These are phyloP conservation scores for Euproctis similis DNA, from an alignment of 2,888 invertebrate species.

Conservation along the genomic window DNA sequence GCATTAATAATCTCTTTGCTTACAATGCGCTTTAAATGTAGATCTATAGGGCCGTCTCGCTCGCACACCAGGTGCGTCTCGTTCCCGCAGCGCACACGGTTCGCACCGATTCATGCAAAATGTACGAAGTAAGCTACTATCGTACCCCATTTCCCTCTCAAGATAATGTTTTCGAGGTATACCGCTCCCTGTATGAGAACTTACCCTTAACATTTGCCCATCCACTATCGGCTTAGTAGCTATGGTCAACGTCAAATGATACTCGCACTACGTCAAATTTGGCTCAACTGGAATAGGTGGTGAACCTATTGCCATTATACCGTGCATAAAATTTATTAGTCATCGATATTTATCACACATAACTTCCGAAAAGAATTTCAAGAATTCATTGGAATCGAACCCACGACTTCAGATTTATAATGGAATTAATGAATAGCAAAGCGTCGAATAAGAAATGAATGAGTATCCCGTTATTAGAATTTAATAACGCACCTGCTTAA, in stretches of 20 bases:
- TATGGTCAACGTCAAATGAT: slow-evolving; percentile 40
- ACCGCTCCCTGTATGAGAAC: slow-evolving; percentile 17
- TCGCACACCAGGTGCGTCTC: slow-evolving; percentile 34
- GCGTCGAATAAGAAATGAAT: no score
- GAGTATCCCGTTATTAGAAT: no score
- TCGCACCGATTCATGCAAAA: slow-evolving; percentile 57
- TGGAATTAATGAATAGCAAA: no score
- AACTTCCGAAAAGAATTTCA: no score
- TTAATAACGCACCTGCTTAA: no score
- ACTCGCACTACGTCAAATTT: no score
- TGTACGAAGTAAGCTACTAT: slow-evolving; percentile 56
- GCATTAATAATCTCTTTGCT: slow-evolving; percentile 74
- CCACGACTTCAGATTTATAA: no score
- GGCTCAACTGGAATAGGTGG: no score
- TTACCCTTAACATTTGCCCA: slow-evolving; percentile 19
- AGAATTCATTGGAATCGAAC: no score
- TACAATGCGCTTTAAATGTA: slow-evolving; percentile 76
- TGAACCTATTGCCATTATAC: no score
- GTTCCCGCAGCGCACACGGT: slow-evolving; percentile 44
- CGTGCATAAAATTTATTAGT: no score
- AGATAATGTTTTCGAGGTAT: slow-evolving; percentile 48
- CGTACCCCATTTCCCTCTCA: slow-evolving; percentile 49
- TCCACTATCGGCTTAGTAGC: slow-evolving; percentile 34
- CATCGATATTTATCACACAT: no score
- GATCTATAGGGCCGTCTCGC: slow-evolving; percentile 55